These are phyloP conservation scores for Aleadryas rufinucha DNA, from an alignment of 2,113 vertebrate genomes.

Conservation along the genomic window DNA sequence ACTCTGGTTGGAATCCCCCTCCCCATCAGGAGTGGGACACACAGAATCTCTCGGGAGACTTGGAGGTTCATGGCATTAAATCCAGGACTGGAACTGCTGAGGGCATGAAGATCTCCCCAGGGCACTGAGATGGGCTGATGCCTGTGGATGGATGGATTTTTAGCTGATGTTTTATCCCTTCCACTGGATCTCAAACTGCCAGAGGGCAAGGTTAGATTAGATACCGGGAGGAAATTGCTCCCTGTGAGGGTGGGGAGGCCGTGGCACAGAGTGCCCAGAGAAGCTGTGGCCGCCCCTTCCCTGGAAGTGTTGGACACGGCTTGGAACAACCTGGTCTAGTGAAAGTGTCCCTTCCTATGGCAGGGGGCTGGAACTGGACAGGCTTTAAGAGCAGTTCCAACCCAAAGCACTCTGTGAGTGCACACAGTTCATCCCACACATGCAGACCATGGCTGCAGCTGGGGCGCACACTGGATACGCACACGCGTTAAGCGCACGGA, in stretches of 20 bases:
- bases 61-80: background rate
- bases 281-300: background rate
- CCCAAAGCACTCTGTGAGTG: background rate
- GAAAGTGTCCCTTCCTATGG: background rate
- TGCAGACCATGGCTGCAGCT: rapidly evolving
- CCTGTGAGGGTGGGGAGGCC: rapidly evolving
- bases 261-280: background rate
- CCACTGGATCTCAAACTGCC: background rate
- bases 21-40: background rate
- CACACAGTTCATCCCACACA: rapidly evolving
- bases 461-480: rapidly evolving
- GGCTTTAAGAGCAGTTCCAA: background rate
- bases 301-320: rapidly evolving
- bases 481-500: rapidly evolving
- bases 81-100: background rate
- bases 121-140: background rate
- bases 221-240: background rate
- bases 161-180: background rate
- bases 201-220: background rate
- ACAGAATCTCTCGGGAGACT: rapidly evolving
- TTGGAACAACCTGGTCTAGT: background rate
- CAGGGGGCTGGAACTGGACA: background rate
- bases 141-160: too few species aligned
- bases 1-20: rapidly evolving
- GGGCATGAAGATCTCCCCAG: background rate